Evolutionary conservation across 2,888 invertebrate genomes (phyloP).

Genomic region (Scaeva pyrastri): DNA sequence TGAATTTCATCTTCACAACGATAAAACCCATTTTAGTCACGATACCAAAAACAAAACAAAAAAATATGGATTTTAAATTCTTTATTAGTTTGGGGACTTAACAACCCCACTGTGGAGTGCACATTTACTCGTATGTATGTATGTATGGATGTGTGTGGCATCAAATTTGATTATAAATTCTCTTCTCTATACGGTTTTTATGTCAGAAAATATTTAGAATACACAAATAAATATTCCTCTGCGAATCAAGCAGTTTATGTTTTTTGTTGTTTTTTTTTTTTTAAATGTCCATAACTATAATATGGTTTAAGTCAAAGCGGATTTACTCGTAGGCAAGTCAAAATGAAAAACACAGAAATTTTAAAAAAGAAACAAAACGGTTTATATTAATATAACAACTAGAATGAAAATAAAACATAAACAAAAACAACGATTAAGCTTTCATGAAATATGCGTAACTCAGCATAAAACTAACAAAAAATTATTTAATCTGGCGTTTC

Average conservation of each 20-base stretch:
- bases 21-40: slow-evolving; percentile 18
- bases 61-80: slow-evolving; percentile 31
- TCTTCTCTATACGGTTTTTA: neutral
- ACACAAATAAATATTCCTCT: slow-evolving; percentile 18
- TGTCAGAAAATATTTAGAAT: slow-evolving; percentile 15
- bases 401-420: neutral
- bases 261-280: neutral
- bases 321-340: slow-evolving; percentile 41
- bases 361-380: neutral
- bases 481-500: slow-evolving; percentile 36
- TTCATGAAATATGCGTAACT: slow-evolving; percentile 47
- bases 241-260: slow-evolving; percentile 7
- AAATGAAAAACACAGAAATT: slow-evolving; percentile 1
- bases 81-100: slow-evolving; percentile 14
- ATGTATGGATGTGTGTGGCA: neutral
- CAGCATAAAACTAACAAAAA: slow-evolving; percentile 40
- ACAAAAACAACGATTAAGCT: slow-evolving; percentile 38
- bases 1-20: slow-evolving; percentile 19
- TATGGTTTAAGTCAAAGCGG: slow-evolving; percentile 34
- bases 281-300: slow-evolving; percentile 30
- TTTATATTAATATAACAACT: slow-evolving; percentile 7
- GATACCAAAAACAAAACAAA: slow-evolving; percentile 1
- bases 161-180: slow-evolving; percentile 18
- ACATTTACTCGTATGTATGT: no score
- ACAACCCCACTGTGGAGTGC: neutral